Evolutionary conservation across 2,888 invertebrate species (phyloP).

Genomic region (Teinopalpus imperialis): DNA sequence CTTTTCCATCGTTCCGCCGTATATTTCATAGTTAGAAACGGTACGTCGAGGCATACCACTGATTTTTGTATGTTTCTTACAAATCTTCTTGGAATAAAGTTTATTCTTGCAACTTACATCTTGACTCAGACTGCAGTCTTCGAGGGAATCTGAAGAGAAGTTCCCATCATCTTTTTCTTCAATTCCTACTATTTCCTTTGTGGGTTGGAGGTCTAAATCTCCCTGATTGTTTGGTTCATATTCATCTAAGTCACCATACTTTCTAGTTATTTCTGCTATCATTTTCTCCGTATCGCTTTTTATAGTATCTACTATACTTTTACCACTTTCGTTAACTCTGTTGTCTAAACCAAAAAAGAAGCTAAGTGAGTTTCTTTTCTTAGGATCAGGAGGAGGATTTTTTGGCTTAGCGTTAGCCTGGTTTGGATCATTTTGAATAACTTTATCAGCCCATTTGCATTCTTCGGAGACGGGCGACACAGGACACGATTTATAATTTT

Average conservation of each 20-base stretch:
- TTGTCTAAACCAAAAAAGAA: constrained; percentile 84
- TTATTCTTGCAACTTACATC: constrained; percentile 77
- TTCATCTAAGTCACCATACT: constrained; percentile 84
- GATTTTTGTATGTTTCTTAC: constrained; percentile 77
- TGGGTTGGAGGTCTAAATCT: constrained; percentile 66
- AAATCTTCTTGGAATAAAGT: constrained; percentile 75
- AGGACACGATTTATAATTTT: constrained; percentile 89
- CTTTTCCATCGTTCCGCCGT: constrained; percentile 62
- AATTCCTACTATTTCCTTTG: constrained; percentile 59
- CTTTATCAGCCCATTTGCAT: constrained; percentile 83
- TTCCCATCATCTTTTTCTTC: constrained; percentile 83
- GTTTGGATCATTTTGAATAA: constrained; percentile 49
- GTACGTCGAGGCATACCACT: constrained; percentile 83
- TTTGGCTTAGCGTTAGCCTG: constrained; percentile 38
- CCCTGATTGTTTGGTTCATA: constrained; percentile 53
- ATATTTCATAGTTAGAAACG: constrained; percentile 90
- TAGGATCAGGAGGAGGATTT: constrained; percentile 69
- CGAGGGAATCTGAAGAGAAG: constrained; percentile 90
- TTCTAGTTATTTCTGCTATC: constrained; percentile 84
- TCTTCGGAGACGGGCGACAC: constrained; percentile 92
- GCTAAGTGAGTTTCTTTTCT: constrained; percentile 83
- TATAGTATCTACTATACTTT: constrained; percentile 83
- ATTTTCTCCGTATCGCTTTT: constrained; percentile 85
- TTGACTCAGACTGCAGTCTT: constrained; percentile 84
- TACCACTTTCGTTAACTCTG: constrained; percentile 67